These are phyloP conservation scores for Bolborhynchus lineola DNA, from an alignment of 2,113 vertebrate genomes.

Conservation along the genomic window DNA sequence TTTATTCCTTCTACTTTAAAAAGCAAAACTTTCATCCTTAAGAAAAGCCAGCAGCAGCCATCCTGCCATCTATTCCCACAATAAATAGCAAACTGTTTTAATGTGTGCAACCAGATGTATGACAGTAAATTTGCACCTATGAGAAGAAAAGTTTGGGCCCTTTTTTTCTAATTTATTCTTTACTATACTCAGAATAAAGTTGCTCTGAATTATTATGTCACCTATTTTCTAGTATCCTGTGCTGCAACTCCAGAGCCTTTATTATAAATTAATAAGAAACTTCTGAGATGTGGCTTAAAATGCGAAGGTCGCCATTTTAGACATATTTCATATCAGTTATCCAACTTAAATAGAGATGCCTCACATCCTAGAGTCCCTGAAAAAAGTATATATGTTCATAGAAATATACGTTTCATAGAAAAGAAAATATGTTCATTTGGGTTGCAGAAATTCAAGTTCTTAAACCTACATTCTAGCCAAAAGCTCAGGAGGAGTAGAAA, in stretches of 20 bases:
- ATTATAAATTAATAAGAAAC: neutral
- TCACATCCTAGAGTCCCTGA: neutral
- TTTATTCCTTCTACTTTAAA: neutral
- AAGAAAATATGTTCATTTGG: neutral
- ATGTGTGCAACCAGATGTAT: neutral
- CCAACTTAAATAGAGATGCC: neutral
- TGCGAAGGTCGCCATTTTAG: neutral
- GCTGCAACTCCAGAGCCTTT: neutral
- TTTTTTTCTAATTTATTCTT: neutral
- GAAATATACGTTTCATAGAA: neutral
- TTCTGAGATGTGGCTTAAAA: neutral
- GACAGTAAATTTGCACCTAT: neutral
- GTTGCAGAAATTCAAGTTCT: neutral
- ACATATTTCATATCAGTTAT: neutral
- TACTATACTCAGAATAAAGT: neutral
- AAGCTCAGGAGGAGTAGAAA: neutral
- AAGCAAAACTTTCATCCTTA: neutral
- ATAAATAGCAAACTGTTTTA: neutral
- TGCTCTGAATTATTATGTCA: neutral
- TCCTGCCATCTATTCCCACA: neutral
- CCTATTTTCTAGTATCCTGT: neutral
- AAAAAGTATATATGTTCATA: neutral
- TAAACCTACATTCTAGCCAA: neutral
- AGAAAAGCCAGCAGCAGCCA: neutral
- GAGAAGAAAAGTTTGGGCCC: rapidly evolving